Percentiles rank a stretch among this genome's conserved stretches.
Evolutionary conservation across 2,113 vertebrate species (phyloP).

Genomic region (Syngnathus scovelli): DNA sequence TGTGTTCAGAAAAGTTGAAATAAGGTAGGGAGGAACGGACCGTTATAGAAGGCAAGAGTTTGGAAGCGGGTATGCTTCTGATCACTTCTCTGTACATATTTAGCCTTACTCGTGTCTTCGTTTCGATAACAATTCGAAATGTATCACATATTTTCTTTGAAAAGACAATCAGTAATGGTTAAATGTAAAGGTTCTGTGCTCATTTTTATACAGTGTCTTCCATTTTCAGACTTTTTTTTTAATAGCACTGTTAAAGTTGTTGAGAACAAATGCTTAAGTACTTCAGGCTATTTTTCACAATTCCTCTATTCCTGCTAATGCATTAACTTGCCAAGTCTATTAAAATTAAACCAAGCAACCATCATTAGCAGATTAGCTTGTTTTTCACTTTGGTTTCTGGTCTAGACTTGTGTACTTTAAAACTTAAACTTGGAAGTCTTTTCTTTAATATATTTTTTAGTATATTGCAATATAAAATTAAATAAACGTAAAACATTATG

Average conservation of each 20-base stretch:
- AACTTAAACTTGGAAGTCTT: too few species aligned
- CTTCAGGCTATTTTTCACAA: constrained; percentile 10
- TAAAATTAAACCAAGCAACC: constrained; percentile 8
- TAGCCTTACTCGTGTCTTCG: constrained; percentile 51
- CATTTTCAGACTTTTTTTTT: constrained; percentile 12
- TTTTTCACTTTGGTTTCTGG: not conserved
- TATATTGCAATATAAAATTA: too few species aligned
- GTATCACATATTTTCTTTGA: constrained; percentile 49
- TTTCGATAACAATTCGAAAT: constrained; percentile 59
- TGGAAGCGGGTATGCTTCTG: constrained; percentile 40
- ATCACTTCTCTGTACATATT: constrained; percentile 50
- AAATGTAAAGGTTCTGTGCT: constrained; percentile 46
- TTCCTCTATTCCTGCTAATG: not conserved
- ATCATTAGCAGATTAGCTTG: not conserved
- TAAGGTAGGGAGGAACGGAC: constrained; percentile 28
- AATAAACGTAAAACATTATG: too few species aligned
- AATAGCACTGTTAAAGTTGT: constrained; percentile 24
- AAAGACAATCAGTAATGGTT: constrained; percentile 64
- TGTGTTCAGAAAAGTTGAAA: constrained; percentile 17
- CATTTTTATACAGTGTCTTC: constrained; percentile 30
- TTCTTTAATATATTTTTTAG: too few species aligned
- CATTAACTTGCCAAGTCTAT: constrained; percentile 1
- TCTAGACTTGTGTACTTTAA: not conserved
- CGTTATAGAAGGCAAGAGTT: constrained; percentile 15
- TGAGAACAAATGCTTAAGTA: constrained; percentile 36